Evolutionary conservation across 2,888 invertebrate genomes (phyloP).

Genomic region (Stratiomys singularior): DNA sequence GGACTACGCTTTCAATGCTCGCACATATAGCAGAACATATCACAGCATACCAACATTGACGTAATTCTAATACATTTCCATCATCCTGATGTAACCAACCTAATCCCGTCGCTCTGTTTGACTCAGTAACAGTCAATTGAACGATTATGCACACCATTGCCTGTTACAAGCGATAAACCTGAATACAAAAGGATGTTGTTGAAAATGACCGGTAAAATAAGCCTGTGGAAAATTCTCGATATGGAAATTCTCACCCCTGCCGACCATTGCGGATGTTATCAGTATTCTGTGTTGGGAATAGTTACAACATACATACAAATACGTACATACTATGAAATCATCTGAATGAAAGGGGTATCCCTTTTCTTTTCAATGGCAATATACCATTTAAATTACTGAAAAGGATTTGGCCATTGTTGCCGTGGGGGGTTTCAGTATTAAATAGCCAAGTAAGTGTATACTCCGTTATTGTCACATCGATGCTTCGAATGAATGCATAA

Average conservation of each 20-base stretch:
- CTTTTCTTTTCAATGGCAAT: background rate
- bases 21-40: too few species aligned
- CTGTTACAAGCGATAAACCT: conserved; percentile 37
- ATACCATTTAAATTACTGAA: conserved; percentile 16
- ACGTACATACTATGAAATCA: background rate
- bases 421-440: conserved; percentile 4
- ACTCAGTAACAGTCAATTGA: conserved; percentile 35
- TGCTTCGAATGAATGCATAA: background rate
- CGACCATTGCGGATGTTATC: background rate
- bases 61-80: too few species aligned
- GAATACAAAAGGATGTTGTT: conserved; percentile 24
- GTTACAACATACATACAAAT: background rate
- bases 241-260: conserved; percentile 15
- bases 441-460: background rate
- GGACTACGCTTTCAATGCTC: too few species aligned
- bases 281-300: background rate
- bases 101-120: conserved; percentile 11
- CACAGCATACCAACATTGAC: too few species aligned
- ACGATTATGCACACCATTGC: conserved; percentile 40
- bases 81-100: background rate
- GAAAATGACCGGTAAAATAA: conserved; percentile 35
- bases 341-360: background rate
- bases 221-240: conserved; percentile 24
- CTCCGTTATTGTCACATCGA: conserved; percentile 26
- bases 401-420: conserved; percentile 8